Base-by-base conservation (phyloP, 2,888 invertebrate genomes). In the Salpingus planirostris region DNA sequence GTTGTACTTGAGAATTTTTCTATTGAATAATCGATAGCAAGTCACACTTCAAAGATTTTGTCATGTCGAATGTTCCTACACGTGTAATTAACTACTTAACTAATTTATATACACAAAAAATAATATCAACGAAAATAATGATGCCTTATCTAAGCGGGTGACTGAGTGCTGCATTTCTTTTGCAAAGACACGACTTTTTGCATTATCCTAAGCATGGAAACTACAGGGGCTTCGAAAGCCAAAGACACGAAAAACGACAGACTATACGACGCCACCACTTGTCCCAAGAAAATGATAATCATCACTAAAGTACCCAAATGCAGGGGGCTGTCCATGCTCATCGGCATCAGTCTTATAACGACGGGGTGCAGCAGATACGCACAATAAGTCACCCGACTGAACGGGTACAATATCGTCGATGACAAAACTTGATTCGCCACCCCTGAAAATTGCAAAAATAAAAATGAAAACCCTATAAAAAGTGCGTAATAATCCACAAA, bases 371-470 rank as follows among this genome's bases (percentile, higher is more conserved):
- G 75, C 40, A 89, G 69, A 62, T 88, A 89, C 1, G 87, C 83
- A 61, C 88, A 89, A 64, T 89, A 89, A 24, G 88, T 89, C 10
- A 88, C 83, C 45, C 88, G 70, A 31, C 87, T 88, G 65, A 88
- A 81, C 34, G 88, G 88, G 65, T 88, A 88, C 33, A 88, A 67
- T 38, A 80, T 71, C 5, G 85, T 79, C 14, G 84, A 76, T 2
- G 87, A 80, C 8, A 89, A 69, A 50, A 88, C 65, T 18, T 71
- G 70, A 29, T 80, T 80, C 23, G 86, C 73, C 62, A n/a, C n/a
- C n/a, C n/a, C n/a, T n/a, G n/a, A n/a, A n/a, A n/a, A n/a, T n/a
- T n/a, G n/a, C n/a, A n/a, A n/a, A n/a, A n/a, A n/a, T n/a, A n/a
- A n/a, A n/a, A n/a, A n/a, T n/a, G n/a, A n/a, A n/a, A 78, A 73